These are phyloP conservation scores for Plectrocnemia conspersa DNA, from an alignment of 1,140 invertebrate species.

Conservation along the genomic window DNA sequence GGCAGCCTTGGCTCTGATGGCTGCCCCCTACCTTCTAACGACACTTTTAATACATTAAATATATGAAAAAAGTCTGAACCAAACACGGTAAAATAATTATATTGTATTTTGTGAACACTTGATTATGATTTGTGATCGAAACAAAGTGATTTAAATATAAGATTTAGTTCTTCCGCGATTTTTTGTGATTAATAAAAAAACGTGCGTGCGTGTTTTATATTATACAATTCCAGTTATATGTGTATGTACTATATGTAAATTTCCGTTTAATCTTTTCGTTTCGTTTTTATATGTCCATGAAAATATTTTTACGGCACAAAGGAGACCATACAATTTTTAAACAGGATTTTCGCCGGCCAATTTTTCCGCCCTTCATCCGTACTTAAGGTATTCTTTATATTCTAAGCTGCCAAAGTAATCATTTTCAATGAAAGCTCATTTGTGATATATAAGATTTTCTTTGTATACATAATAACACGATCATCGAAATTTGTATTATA, in stretches of 20 bases:
- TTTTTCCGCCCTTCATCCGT: slow-evolving; percentile 12
- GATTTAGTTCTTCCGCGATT: too few species aligned
- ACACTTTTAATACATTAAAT: slow-evolving; percentile 15
- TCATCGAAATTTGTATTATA: too few species aligned
- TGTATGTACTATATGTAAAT: too few species aligned
- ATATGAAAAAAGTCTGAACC: slow-evolving; percentile 5
- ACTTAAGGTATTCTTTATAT: slow-evolving; percentile 17
- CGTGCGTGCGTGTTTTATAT: too few species aligned
- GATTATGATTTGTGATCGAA: too few species aligned
- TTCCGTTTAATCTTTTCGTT: slow-evolving; percentile 11
- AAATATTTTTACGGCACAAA: slow-evolving; percentile 19
- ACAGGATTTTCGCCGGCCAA: slow-evolving; percentile 15
- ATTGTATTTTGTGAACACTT: too few species aligned
- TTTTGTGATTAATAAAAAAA: too few species aligned
- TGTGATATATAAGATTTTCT: neutral
- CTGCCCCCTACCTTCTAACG: slow-evolving; percentile 9
- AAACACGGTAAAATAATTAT: too few species aligned
- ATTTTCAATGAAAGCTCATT: slow-evolving; percentile 6
- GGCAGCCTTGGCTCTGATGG: neutral
- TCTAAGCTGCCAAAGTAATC: slow-evolving; percentile 18
- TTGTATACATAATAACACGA: neutral
- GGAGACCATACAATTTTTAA: slow-evolving; percentile 14
- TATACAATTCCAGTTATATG: too few species aligned
- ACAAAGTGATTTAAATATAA: too few species aligned
- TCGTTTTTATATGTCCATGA: neutral